phyloP scores from a whole-genome alignment of 92 coral and sea anemone species.

The Phenganax subtilis region DNA sequence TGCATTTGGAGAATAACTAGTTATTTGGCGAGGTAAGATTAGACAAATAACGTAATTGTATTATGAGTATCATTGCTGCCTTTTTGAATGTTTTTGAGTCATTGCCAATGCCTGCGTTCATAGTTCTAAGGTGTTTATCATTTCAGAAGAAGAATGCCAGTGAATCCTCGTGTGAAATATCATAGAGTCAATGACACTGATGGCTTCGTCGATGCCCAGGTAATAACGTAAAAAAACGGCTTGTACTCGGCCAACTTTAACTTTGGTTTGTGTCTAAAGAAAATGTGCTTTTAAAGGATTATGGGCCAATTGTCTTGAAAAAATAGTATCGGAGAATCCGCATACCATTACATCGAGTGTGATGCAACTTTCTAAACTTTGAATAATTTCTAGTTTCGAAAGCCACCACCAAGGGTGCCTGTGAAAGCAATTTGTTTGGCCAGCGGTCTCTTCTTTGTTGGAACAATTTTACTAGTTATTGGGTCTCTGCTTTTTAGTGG shows the following conservation, averaged over 20 bases:
- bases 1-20: no score
- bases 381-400: constrained; percentile 58
- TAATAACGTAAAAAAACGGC: constrained; percentile 7
- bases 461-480: constrained; percentile 68
- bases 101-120: background rate
- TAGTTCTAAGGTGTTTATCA: background rate
- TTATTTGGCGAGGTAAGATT: no score
- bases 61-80: no score
- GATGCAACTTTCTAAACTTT: background rate
- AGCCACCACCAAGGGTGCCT: constrained; percentile 90
- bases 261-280: no score
- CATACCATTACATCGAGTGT: background rate
- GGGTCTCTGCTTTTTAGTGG: constrained; percentile 93
- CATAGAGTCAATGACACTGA: constrained; percentile 66
- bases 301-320: no score
- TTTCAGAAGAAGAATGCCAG: constrained; percentile 9
- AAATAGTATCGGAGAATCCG: background rate
- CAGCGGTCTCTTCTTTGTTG: constrained; percentile 66
- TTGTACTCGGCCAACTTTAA: background rate
- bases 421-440: constrained; percentile 83
- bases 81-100: no score
- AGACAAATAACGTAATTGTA: no score
- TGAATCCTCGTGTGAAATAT: constrained; percentile 60
- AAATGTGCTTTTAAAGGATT: no score
- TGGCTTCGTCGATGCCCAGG: constrained; percentile 95